phyloP scores from a whole-genome alignment of 2,888 invertebrate genomes.

The Ctena decussata region DNA sequence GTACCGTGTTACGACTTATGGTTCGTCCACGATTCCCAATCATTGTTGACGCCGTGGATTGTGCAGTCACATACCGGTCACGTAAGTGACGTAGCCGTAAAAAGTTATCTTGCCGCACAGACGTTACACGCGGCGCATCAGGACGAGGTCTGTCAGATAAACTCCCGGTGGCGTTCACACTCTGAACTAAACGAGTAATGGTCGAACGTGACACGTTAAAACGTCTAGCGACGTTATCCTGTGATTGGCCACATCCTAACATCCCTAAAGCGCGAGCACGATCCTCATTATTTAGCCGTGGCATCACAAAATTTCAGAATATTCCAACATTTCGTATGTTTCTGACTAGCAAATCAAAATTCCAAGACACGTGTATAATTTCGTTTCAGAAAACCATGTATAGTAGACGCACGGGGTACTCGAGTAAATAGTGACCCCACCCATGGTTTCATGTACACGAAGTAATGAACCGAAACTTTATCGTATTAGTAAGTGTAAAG shows the following conservation, averaged over 20 bases:
- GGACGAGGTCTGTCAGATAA: constrained; percentile 13
- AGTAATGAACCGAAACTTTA: background rate
- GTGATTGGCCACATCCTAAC: background rate
- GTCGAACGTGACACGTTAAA: constrained; percentile 7
- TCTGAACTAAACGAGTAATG: background rate
- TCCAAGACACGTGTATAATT: background rate
- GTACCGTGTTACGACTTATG: constrained; percentile 26
- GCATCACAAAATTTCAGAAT: background rate
- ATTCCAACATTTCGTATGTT: background rate
- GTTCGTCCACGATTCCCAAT: constrained; percentile 26
- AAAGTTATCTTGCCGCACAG: constrained; percentile 28
- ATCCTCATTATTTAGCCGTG: constrained; percentile 3
- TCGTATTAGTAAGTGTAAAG: background rate
- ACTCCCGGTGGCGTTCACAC: constrained; percentile 12
- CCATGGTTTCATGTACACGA: background rate
- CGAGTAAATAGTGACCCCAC: background rate
- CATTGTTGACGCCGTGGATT: constrained; percentile 19
- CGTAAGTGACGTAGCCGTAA: constrained; percentile 25
- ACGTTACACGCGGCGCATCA: constrained; percentile 31
- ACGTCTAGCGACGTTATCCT: background rate
- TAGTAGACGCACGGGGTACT: background rate
- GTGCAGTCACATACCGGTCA: constrained; percentile 22
- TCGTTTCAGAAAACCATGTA: background rate
- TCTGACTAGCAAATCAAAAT: background rate
- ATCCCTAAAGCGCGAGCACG: background rate